Evolutionary conservation across 2,113 vertebrate genomes (phyloP), one percentile per base, ranked within the genome.

Genomic region (Corythornis cristatus): DNA sequence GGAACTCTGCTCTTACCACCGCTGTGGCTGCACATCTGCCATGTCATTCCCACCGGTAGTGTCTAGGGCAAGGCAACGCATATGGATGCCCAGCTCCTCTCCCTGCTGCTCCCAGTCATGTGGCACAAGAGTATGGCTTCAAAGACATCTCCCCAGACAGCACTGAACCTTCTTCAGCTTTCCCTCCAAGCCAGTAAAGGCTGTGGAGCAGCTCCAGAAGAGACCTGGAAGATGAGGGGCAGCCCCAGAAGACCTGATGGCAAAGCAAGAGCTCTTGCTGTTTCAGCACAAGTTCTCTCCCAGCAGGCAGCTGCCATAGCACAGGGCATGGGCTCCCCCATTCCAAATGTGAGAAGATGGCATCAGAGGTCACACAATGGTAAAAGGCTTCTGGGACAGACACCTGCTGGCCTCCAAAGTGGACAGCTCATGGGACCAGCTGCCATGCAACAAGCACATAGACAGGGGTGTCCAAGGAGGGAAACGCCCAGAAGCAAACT

Each of bases 361-460:
- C 76, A 43, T 5, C 50, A 8, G 29, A 43, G 67, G 51, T 16
- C 62, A 29, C 15, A 5, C 0, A 0, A 22, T 10, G n/a, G 25
- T 5, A 46, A 72, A 16, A 35, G 31, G 19, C 33, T 68, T 28
- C 46, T 66, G 46, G 83, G 53, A 76, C 31, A n/a, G 15, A 11
- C n/a, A 33, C 1, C 5, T 17, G 40, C 31, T n/a, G 5, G 13
- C 40, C 60, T 40, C 45, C 3, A 1, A 28, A 17, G 17, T 14
- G 22, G 25, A 31, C 0, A 0, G 13, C 77, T 73, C 3, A 0
- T 46, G 35, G 71, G 60, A 65, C 0, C 1, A 58, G 72, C 61
- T 45, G 40, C 33, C 67, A 26, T 17, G 53, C 42, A 19, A n/a
- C 0, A 0, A 25, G 29, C 4, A 0, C 0, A 6, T 5, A 20